Percentiles rank a stretch among this genome's conserved stretches.
Conservation (phyloP, 2,113 vertebrate species). For the Perca fluviatilis region DNA sequence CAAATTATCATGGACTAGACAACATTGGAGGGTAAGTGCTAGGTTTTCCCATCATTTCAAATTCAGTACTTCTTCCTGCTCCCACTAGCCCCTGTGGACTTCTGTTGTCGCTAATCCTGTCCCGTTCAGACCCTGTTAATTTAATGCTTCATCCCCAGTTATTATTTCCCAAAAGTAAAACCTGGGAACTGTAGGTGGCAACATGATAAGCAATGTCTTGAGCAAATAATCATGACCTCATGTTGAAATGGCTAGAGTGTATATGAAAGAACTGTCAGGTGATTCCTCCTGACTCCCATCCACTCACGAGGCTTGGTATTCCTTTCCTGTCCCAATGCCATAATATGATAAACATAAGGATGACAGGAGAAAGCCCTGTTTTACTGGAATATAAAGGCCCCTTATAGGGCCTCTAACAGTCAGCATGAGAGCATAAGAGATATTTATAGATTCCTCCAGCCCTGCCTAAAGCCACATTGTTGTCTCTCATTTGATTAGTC, state of each 20-base stretch:
- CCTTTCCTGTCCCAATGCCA: not conserved
- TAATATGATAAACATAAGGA: not conserved
- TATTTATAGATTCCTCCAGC: constrained; percentile 74
- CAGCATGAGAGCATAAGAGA: constrained; percentile 52
- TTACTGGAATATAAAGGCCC: constrained; percentile 24
- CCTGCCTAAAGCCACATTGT: constrained; percentile 75
- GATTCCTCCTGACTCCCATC: constrained; percentile 15
- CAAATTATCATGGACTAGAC: not conserved
- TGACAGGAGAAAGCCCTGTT: constrained; percentile 21
- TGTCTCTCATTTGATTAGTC: constrained; percentile 77
- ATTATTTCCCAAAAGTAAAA: constrained; percentile 7
- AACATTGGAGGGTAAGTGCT: not conserved
- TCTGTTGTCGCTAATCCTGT: not conserved
- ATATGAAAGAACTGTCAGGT: constrained; percentile 5
- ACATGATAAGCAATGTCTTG: not conserved
- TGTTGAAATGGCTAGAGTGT: not conserved
- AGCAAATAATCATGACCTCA: not conserved
- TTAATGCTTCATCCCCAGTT: not conserved
- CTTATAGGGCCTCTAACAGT: constrained; percentile 57
- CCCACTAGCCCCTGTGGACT: not conserved
- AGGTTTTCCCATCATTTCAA: not conserved
- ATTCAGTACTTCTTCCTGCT: not conserved
- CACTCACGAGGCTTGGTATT: not conserved
- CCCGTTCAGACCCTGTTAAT: not conserved
- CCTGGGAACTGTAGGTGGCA: not conserved